These are phyloP conservation scores for Macquaria ambigua DNA, from an alignment of 2,113 vertebrate genomes.

Conservation along the genomic window DNA sequence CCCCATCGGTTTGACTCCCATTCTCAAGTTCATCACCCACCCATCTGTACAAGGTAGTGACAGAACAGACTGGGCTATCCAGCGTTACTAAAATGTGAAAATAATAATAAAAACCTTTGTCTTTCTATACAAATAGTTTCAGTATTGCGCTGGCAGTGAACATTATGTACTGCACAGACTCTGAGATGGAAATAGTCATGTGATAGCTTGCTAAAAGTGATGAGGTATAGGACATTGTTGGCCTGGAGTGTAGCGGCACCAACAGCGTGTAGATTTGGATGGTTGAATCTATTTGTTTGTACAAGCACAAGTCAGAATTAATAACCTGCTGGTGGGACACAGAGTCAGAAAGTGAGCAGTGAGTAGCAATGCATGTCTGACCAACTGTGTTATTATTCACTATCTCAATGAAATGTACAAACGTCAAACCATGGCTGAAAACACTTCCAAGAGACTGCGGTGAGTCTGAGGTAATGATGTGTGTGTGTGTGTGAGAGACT, in stretches of 20 bases:
- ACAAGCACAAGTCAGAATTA: background rate
- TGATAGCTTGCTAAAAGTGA: background rate
- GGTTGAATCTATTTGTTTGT: background rate
- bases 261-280: background rate
- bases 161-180: background rate
- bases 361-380: constrained; percentile 6
- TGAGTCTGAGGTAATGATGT: constrained; percentile 9
- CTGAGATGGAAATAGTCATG: background rate
- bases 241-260: background rate
- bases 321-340: constrained; percentile 14
- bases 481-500: background rate
- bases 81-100: background rate
- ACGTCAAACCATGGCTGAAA: background rate
- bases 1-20: constrained; percentile 7
- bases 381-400: constrained; percentile 9
- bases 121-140: background rate
- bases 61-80: background rate
- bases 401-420: background rate
- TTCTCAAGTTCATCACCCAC: background rate
- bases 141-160: background rate
- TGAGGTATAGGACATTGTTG: background rate
- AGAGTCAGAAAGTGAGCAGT: background rate
- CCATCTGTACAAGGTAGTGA: background rate
- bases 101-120: background rate
- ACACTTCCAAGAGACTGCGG: background rate